phyloP scores from a whole-genome alignment of 2,797 vertebrate species.

The Chaetodon trifasciatus region DNA sequence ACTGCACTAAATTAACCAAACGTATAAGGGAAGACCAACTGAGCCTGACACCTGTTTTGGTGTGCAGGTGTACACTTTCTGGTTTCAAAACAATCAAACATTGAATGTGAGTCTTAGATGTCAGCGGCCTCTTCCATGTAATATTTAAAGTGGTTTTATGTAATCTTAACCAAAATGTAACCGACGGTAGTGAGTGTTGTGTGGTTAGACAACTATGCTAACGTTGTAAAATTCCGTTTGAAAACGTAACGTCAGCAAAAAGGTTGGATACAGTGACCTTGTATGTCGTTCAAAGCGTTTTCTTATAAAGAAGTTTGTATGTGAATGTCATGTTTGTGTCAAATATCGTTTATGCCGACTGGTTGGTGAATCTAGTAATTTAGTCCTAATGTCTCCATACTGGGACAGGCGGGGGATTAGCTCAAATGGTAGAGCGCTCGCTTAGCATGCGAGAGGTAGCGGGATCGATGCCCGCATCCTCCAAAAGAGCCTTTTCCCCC shows the following conservation, averaged over 20 bases:
- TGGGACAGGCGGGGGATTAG: constrained; percentile 21
- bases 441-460: constrained; percentile 60
- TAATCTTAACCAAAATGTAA: neutral
- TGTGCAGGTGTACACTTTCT: neutral
- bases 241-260: neutral
- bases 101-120: neutral
- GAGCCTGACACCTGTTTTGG: neutral
- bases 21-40: too few relatives aligned
- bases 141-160: neutral
- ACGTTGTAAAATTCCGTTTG: neutral
- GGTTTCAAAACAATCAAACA: neutral
- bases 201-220: neutral
- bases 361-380: too few relatives aligned
- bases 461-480: constrained; percentile 64
- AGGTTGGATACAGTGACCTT: too few relatives aligned
- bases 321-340: too few relatives aligned
- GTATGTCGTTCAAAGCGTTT: too few relatives aligned
- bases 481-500: neutral
- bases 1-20: neutral
- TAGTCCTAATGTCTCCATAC: too few relatives aligned
- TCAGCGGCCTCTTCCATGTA: neutral
- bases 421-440: constrained; percentile 64
- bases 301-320: too few relatives aligned
- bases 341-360: too few relatives aligned
- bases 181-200: neutral